phyloP scores from a whole-genome alignment of 2,888 invertebrate species.

The Blera fallax region DNA sequence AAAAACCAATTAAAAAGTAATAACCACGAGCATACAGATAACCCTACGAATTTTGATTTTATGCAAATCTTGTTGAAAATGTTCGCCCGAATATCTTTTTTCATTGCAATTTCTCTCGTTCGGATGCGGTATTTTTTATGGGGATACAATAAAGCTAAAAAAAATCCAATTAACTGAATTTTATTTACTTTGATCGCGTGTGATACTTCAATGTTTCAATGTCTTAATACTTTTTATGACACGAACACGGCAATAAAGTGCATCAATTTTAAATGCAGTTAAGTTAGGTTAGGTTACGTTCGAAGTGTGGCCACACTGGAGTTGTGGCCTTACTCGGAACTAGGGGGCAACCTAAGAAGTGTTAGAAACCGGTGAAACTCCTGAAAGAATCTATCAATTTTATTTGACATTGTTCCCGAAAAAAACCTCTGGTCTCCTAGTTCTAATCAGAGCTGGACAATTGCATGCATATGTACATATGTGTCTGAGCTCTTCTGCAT shows the following conservation, averaged over 20 bases:
- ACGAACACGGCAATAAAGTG: not conserved
- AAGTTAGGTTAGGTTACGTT: no score
- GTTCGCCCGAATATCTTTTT: not conserved
- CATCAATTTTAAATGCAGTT: not conserved
- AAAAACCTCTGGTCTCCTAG: no score
- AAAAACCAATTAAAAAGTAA: slow-evolving; percentile 70
- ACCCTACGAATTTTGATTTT: slow-evolving; percentile 28
- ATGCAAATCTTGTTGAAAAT: slow-evolving; percentile 44
- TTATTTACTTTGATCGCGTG: slow-evolving; percentile 53
- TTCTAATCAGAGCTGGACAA: no score
- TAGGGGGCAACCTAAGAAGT: no score
- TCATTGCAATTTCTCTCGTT: not conserved
- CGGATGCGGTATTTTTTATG: not conserved
- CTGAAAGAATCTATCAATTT: no score
- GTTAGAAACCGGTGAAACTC: no score
- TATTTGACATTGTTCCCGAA: no score
- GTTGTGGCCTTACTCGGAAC: no score
- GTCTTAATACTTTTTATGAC: not conserved
- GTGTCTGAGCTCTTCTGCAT: no score
- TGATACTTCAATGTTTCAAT: not conserved
- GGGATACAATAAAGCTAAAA: not conserved
- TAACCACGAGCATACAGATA: slow-evolving; percentile 36
- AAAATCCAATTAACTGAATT: slow-evolving; percentile 30
- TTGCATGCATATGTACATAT: no score
- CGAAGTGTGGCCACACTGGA: no score